Base-by-base conservation (phyloP, 2,888 invertebrate genomes). In the Oscheius sp. region DNA sequence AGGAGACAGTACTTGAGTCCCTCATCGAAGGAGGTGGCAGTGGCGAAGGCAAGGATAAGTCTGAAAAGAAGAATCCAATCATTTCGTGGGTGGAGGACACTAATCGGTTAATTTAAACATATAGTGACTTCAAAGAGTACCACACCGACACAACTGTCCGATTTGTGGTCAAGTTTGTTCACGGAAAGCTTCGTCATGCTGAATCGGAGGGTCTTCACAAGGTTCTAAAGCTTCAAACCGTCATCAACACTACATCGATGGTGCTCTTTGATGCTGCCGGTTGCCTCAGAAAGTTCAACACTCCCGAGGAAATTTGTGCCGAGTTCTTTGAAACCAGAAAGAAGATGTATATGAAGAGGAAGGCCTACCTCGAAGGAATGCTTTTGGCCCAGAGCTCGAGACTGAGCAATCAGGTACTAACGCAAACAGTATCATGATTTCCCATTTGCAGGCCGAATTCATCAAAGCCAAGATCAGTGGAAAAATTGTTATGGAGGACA, bases 391-490 rank as follows among this genome's bases (percentile, higher is more conserved):
- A 98, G 89, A 93, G 95, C 0, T 92, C 93, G 58, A 94, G 94
- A 89, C 91, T 99, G 0, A 93, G 93, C 66, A 96, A 97, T 90
- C 96, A 97, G 79, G 80, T 75, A 68, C 3, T 2, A 4, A 10
- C 13, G 29, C 3, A 21, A 10, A 10, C 11, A 7, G 50, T 13
- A 50, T 50, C 48, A 10, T 47, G 1, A 48, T 21, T 50, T 60
- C 50, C 7, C 1, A 4, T 57, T 68, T 47, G 42, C 50, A 78
- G 79, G 92, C 92, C 7, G 87, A 91, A 73, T 99, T 99, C 90
- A 98, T 99, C 76, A 89, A 95, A 74, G 97, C 98, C 90, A 99
- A 98, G 90, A 98, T 98, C 88, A 95, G 95, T 85, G 94, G 94
- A 59, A 93, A 93, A 68, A 88, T 90, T 47, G 90, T 95, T 77